Evolutionary conservation across 2,888 invertebrate species (phyloP), one percentile per base, ranked within the genome.

Genomic region (Lottia gigantea): DNA sequence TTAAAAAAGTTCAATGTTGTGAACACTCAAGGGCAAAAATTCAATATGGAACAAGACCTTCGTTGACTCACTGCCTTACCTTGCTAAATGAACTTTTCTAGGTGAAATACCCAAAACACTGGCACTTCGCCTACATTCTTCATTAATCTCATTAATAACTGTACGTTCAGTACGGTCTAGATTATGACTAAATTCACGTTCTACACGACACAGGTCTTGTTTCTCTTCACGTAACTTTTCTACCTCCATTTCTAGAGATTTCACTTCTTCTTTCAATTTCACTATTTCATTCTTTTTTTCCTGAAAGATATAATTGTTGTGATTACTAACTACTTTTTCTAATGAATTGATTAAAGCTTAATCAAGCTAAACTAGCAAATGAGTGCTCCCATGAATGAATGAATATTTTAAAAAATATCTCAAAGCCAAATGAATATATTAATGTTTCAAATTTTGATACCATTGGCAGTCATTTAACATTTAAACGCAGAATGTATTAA

Each of bases 41-140:
- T n/a, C n/a, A n/a, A n/a, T n/a, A n/a, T n/a, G n/a, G n/a, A n/a
- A n/a, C n/a, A n/a, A n/a, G n/a, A n/a, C n/a, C n/a, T n/a, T n/a
- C n/a, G n/a, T n/a, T n/a, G 31, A 31, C 31, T 31, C 8, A 40
- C n/a, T 40, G 40, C 40, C 78, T 62, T 66, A 85, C 85, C 78
- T 82, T n/a, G 78, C 73, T 14, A 82, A 61, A 45, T 80, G 77
- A n/a, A 86, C 82, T 72, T 80, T 83, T 3, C 85, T 71, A 8
- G 86, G 85, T 63, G 75, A 76, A 1, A 82, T 75, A 0, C 86
- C 86, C 16, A 87, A 73, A 16, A 87, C 55, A 23, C 76, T 74
- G 2, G 86, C 82, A 14, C 83, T 83, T 66, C 81, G 80, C 6
- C 83, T 70, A 71, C 86, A 86, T 70, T 87, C 87, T 40, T 87